A percentile compares a stretch with the other conserved stretches of the same genome.
Conservation (phyloP, 2,888 invertebrate species). For the Metacarcinus magister region DNA sequence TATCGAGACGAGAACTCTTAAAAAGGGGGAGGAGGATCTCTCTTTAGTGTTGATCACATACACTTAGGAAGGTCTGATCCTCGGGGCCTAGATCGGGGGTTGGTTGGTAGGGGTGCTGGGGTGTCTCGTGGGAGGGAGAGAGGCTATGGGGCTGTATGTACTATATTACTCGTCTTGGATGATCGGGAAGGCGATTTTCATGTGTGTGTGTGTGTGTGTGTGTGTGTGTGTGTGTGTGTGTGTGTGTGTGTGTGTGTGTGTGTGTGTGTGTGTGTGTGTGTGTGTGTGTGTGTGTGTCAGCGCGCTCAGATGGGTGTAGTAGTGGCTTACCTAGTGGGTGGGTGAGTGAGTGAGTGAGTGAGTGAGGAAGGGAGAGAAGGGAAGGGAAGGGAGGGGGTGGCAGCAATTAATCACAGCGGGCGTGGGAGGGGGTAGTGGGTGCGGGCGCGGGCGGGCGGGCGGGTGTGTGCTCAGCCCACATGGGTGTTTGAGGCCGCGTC, state of each 20-base stretch:
- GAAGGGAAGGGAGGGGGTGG: neutral
- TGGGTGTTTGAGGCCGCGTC: conserved; percentile 73
- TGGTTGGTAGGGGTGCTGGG: neutral
- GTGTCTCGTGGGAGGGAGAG: neutral
- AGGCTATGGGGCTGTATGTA: neutral
- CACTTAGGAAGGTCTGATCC: neutral
- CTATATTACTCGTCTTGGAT: neutral
- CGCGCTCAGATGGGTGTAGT: neutral
- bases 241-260: neutral
- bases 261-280: conserved; percentile 23
- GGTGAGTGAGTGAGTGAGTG: conserved; percentile 48
- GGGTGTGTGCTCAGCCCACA: conserved; percentile 68
- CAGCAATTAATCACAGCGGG: conserved; percentile 52
- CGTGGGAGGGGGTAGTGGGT: conserved; percentile 44
- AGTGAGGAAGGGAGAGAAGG: neutral
- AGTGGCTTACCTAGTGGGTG: neutral
- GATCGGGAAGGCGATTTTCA: neutral
- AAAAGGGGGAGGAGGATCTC: neutral
- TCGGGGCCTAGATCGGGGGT: neutral
- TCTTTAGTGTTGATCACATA: conserved; percentile 19
- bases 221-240: neutral
- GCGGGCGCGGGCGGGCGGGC: conserved; percentile 16
- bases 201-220: conserved; percentile 11
- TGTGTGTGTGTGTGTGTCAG: conserved; percentile 37
- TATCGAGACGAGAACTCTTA: conserved; percentile 22